Base-by-base conservation (phyloP, 2,113 vertebrate genomes). In the Poicephalus gulielmi region DNA sequence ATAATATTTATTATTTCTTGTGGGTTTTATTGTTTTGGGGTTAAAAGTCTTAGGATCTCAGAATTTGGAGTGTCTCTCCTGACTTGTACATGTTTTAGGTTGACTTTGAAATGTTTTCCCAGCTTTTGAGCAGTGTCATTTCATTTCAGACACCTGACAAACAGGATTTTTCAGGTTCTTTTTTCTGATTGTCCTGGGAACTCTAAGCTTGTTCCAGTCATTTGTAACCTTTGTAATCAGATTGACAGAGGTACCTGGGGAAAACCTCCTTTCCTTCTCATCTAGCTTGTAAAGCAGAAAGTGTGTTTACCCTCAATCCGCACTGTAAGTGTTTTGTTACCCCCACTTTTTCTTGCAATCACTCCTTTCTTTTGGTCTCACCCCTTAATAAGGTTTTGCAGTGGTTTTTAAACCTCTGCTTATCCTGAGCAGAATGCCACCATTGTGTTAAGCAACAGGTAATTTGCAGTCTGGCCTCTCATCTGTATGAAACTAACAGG, bases 141-240 rank as follows among this genome's bases (percentile, higher is more conserved):
- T 49, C 75, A 80, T 88, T 91, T 52, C 78, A 83, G 80, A 33
- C 17, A 37, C 30, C 53, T 80, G 53, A 80, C n/a, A 94, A 93
- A 90, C 43, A 83, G 44, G 14, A 7, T 64, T 94, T 91, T 84
- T 64, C 69, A 12, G 24, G 14, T 46, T 46, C 14, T 4, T 33
- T 83, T 86, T 59, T 27, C 15, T 59, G n/a, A 19, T 55, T 87
- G 46, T 88, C 73, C 33, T 3, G 5, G 43, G 49, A 89, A 33
- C 49, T 57, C 44, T 53, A 28, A 85, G n/a, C 41, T 93, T 86
- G 37, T 95, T 94, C 53, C 39, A 73, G 63, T 83, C 77, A 73
- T 89, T 84, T 94, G 81, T 87, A 95, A 92, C 86, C 70, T 89
- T 87, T 92, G 47, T 55, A 71, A 68, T 89, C 52, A 87, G 57